A percentile compares a stretch with the other conserved stretches of the same genome.
Evolutionary conservation across 2,113 vertebrate species (phyloP).

Genomic region (Xiphorhynchus elegans): DNA sequence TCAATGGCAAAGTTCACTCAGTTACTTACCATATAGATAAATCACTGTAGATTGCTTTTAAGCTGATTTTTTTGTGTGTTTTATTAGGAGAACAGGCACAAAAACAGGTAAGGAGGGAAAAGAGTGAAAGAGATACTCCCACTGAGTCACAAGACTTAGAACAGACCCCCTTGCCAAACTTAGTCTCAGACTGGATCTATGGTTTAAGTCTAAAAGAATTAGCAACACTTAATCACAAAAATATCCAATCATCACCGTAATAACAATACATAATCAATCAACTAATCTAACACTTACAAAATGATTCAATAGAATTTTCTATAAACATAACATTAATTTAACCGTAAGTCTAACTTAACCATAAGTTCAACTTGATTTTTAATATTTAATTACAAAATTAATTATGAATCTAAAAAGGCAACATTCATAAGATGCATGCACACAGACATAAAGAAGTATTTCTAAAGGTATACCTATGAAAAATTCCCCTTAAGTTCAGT

Average conservation of each 20-base stretch:
- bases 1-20: background rate
- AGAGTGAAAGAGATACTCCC: background rate
- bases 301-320: background rate
- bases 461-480: background rate
- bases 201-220: background rate
- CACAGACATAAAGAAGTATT: background rate
- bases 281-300: background rate
- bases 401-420: background rate
- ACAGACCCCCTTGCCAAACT: no score
- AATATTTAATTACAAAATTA: background rate
- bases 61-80: background rate
- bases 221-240: background rate
- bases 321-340: background rate
- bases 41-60: background rate
- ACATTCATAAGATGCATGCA: background rate
- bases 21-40: background rate
- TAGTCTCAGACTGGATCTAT: background rate
- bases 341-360: background rate
- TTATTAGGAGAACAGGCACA: background rate
- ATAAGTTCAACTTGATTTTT: background rate
- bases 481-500: background rate
- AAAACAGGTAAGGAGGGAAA: background rate
- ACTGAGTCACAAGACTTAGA: background rate
- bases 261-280: background rate
- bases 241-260: background rate